These are phyloP conservation scores for Sinella curviseta DNA, from an alignment of 1,140 invertebrate species.

Conservation along the genomic window DNA sequence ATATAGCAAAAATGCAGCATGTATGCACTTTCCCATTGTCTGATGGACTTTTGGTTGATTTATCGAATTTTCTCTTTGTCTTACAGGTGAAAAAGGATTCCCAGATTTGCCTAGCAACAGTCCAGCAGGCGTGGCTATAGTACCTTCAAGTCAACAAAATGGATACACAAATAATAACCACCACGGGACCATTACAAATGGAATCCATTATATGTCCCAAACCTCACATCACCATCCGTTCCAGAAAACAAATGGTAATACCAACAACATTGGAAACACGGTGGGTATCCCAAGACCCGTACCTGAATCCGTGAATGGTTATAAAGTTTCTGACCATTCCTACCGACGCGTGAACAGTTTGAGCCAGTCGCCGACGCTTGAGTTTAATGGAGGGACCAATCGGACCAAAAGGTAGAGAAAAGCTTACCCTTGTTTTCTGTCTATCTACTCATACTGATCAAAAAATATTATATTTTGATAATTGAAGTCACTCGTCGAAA, in stretches of 20 bases:
- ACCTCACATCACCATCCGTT: constrained; percentile 14
- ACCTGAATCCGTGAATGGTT: constrained; percentile 49
- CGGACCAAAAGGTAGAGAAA: constrained; percentile 47
- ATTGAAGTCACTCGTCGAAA: too few relatives aligned
- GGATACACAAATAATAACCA: constrained; percentile 43
- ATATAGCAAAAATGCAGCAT: too few relatives aligned
- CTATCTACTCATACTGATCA: too few relatives aligned
- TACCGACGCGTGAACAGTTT: constrained; percentile 40
- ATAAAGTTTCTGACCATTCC: constrained; percentile 48
- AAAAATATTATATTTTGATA: background rate
- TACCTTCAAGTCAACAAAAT: constrained; percentile 41
- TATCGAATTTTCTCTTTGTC: constrained; percentile 15
- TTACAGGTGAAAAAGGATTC: constrained; percentile 49
- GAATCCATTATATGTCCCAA: constrained; percentile 42
- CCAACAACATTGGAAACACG: constrained; percentile 22
- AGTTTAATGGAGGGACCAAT: constrained; percentile 49
- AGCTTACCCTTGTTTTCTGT: background rate
- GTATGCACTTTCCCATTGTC: too few relatives aligned
- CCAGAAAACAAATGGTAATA: constrained; percentile 32
- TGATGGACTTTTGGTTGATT: too few relatives aligned
- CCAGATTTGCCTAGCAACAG: constrained; percentile 45
- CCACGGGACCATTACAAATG: constrained; percentile 38
- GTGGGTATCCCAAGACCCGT: constrained; percentile 44
- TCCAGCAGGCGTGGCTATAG: constrained; percentile 35
- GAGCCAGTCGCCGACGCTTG: constrained; percentile 44